A percentile compares a stretch with the other conserved stretches of the same genome.
Conservation (phyloP, 2,888 invertebrate species). For the Metellina segmentata region DNA sequence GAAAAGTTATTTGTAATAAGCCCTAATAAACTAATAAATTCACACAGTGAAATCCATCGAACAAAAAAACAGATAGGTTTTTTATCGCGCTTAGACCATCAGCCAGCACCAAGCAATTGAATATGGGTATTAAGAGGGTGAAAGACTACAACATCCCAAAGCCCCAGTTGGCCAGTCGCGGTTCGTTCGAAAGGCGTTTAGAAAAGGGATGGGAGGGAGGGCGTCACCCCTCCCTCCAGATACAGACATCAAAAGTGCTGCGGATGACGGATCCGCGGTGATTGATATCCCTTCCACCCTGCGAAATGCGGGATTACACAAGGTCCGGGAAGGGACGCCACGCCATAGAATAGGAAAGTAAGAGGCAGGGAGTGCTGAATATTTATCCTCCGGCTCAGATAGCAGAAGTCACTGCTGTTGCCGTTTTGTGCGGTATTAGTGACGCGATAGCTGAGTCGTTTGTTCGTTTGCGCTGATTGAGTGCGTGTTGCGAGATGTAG, state of each 20-base stretch:
- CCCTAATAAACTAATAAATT: no score
- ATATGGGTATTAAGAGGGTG: background rate
- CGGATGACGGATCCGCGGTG: slow-evolving; percentile 43
- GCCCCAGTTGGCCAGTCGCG: background rate
- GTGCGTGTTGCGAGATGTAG: no score
- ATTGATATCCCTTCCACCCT: slow-evolving; percentile 34
- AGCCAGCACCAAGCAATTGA: no score
- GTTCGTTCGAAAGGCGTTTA: background rate
- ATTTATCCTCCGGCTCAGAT: background rate
- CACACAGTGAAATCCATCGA: no score
- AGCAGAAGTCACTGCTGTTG: background rate
- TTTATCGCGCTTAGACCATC: no score
- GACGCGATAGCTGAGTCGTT: no score
- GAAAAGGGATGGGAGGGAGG: slow-evolving; percentile 19
- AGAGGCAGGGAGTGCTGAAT: background rate
- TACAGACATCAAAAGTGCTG: slow-evolving; percentile 46
- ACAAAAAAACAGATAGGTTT: no score
- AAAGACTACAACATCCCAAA: background rate
- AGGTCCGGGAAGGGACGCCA: background rate
- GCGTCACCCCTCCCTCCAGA: background rate
- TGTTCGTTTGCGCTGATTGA: no score
- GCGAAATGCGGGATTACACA: slow-evolving; percentile 1
- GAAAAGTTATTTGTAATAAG: no score
- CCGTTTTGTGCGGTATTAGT: no score
- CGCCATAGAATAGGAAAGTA: background rate